Evolutionary conservation across 2,888 invertebrate genomes (phyloP).

Genomic region (Scaptomyza polygonia): DNA sequence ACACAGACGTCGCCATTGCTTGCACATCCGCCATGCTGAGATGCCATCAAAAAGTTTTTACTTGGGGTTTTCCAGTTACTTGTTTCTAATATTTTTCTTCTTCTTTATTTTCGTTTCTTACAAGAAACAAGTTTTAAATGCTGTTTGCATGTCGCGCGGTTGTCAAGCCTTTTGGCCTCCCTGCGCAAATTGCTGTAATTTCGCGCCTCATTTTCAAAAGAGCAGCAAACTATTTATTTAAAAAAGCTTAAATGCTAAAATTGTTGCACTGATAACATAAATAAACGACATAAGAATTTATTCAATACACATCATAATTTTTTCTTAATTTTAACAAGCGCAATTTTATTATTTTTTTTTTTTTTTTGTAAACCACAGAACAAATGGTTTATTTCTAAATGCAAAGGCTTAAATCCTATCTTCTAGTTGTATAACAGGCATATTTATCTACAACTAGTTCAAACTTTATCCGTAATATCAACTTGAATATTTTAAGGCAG

Average conservation of each 20-base stretch:
- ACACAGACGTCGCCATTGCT: conserved; percentile 62
- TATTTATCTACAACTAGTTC: background rate
- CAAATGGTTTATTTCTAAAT: no score
- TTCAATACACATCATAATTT: no score
- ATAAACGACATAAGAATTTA: no score
- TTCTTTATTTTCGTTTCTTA: background rate
- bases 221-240: conserved; percentile 21
- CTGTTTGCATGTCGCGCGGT: conserved; percentile 78
- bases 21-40: conserved; percentile 57
- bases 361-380: no score
- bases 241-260: conserved; percentile 1
- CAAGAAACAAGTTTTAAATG: conserved; percentile 78
- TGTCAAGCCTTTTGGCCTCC: conserved; percentile 21
- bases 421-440: background rate
- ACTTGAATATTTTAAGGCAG: background rate
- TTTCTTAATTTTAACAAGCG: no score
- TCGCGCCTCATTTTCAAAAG: conserved; percentile 52
- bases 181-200: conserved; percentile 50
- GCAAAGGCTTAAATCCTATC: background rate
- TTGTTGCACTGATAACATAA: no score
- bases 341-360: no score
- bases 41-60: conserved; percentile 71
- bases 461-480: background rate
- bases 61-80: conserved; percentile 1
- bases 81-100: background rate